phyloP scores from a whole-genome alignment of 2,113 vertebrate genomes.

The Blennius ocellaris region DNA sequence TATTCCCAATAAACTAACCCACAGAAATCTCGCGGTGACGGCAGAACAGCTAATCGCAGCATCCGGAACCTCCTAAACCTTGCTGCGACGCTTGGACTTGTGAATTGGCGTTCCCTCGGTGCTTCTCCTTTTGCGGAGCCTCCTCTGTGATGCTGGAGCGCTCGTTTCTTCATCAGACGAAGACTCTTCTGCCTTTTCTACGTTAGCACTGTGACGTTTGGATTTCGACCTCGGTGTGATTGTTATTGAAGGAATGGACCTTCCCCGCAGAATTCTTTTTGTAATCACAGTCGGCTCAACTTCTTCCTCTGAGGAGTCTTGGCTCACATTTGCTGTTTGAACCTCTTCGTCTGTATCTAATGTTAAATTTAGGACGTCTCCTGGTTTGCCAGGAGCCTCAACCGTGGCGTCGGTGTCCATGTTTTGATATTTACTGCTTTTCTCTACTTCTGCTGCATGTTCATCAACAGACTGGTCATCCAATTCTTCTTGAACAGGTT shows the following conservation, averaged over 20 bases:
- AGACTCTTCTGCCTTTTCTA: not conserved
- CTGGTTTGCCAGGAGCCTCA: constrained; percentile 32
- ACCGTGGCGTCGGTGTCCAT: no score
- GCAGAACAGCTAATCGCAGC: no score
- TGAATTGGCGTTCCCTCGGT: constrained; percentile 4
- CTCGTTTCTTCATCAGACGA: not conserved
- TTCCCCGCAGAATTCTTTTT: constrained; percentile 83
- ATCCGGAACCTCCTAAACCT: not conserved
- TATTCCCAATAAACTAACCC: no score
- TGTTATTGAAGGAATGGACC: constrained; percentile 18
- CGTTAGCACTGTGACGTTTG: not conserved
- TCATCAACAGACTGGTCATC: constrained; percentile 69
- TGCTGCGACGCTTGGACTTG: constrained; percentile 30
- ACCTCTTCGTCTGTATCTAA: constrained; percentile 66
- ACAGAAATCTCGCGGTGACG: no score
- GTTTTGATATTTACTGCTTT: not conserved
- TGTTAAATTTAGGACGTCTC: constrained; percentile 38
- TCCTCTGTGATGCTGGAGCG: not conserved
- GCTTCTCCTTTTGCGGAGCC: constrained; percentile 18
- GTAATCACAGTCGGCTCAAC: constrained; percentile 19
- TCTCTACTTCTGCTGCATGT: constrained; percentile 35
- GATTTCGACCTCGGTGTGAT: constrained; percentile 10
- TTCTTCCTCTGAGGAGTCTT: constrained; percentile 25
- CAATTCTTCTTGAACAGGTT: constrained; percentile 66
- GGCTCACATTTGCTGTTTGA: constrained; percentile 51